Evolutionary conservation across 2,888 invertebrate genomes (phyloP), one percentile per base, ranked within the genome.

Genomic region (Melanostoma mellinum): DNA sequence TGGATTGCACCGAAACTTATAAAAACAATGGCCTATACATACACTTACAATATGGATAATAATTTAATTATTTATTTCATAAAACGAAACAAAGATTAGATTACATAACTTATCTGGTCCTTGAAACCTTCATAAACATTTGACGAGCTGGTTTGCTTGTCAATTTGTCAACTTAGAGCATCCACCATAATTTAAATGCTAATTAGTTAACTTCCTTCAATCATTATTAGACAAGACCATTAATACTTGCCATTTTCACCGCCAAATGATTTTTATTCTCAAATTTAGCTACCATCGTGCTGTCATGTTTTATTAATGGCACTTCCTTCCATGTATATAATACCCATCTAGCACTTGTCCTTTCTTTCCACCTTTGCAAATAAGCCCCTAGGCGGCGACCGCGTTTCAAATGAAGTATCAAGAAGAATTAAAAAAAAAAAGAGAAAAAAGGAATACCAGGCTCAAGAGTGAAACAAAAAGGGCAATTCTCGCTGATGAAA

Each of bases 261-360:
- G 46, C 10, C 40, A 10, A 46, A 42, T 35, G 40, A 36, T 44
- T 38, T 46, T 9, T 50, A 9, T 63, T 52, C 33, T 9, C 6
- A 63, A 35, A 20, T 20, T 20, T 20, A 20, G 33, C 56, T 46
- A 9, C 60, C 67, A 44, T 55, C 60, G 67, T 60, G 56, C 71
- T 67, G 76, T 72, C 81, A 81, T 81, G 67, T 77, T 76, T 81
- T 67, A 77, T 77, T 77, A 81, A 81, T 81, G 67, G 60, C 76
- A 72, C 71, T 81, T 81, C 81, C 81, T 76, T 81, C 76, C 76
- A 20, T 20, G 20, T 20, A 20, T 20, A 20, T 20, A 20, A 20
- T 20, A 20, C 20, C 20, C 20, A 81, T 81, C 76, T 77, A 58
- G 50, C 76, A 67, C 72, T 76, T 76, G 55, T 67, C 38, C 67